Conservation (phyloP, 2,113 vertebrate species). For the Eidolon helvum region DNA sequence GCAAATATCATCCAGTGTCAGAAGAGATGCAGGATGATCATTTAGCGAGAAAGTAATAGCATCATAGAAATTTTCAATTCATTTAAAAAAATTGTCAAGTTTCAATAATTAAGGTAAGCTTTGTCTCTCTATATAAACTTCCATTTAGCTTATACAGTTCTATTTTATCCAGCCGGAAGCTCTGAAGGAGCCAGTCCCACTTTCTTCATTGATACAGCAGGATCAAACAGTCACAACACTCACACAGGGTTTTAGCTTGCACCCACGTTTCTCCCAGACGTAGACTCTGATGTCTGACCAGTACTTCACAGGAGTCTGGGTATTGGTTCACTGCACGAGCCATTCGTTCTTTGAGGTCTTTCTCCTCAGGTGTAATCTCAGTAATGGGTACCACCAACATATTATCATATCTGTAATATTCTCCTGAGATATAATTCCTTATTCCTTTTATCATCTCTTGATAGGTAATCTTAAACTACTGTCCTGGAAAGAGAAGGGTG, state of each 20-base stretch:
- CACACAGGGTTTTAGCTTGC: slow-evolving; percentile 98
- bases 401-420: slow-evolving; percentile 89
- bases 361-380: slow-evolving; percentile 97
- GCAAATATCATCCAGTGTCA: slow-evolving; percentile 17
- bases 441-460: no score
- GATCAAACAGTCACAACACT: slow-evolving; percentile 98
- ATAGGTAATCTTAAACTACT: no score
- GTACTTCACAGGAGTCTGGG: slow-evolving; percentile 93
- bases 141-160: slow-evolving; percentile 84
- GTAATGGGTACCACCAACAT: slow-evolving; percentile 94
- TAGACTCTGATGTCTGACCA: slow-evolving; percentile 96
- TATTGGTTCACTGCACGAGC: slow-evolving; percentile 92
- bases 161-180: slow-evolving; percentile 87
- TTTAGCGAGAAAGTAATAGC: not conserved
- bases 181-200: slow-evolving; percentile 91
- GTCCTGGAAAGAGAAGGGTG: no score
- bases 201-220: slow-evolving; percentile 95
- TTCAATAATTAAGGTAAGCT: not conserved
- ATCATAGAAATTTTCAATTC: not conserved
- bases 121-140: not conserved
- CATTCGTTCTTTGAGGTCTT: slow-evolving; percentile 95
- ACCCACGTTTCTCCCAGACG: slow-evolving; percentile 96
- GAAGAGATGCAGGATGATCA: not conserved
- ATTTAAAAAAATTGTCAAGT: slow-evolving; percentile 32
- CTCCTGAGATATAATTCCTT: no score